Evolutionary conservation across 1,140 invertebrate species (phyloP).

Genomic region (Contarinia nasturtii): DNA sequence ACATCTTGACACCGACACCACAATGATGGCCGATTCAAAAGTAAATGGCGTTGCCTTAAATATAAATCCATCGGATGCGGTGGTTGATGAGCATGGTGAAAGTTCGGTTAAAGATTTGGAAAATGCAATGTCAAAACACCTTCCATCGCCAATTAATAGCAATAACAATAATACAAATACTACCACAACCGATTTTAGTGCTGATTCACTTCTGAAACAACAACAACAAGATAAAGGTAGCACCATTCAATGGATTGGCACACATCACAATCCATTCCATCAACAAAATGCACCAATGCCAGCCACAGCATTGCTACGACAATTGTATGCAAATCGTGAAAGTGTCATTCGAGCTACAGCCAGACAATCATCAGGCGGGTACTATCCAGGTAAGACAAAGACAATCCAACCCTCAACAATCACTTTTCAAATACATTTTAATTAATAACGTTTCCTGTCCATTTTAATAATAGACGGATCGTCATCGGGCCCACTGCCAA

Average conservation of each 20-base stretch:
- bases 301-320: conserved; percentile 69
- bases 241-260: conserved; percentile 86
- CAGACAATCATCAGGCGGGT: conserved; percentile 21
- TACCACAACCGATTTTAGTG: conserved; percentile 57
- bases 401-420: too few species aligned
- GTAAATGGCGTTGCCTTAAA: neutral
- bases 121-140: conserved; percentile 89
- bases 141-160: conserved; percentile 37
- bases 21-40: conserved; percentile 1
- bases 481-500: conserved; percentile 51
- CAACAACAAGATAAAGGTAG: conserved; percentile 32
- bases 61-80: neutral
- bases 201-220: conserved; percentile 63
- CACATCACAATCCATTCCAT: conserved; percentile 45
- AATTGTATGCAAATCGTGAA: conserved; percentile 81
- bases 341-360: conserved; percentile 69
- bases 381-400: conserved; percentile 13
- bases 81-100: conserved; percentile 10
- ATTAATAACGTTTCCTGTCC: too few species aligned
- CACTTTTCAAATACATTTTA: too few species aligned
- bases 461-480: conserved; percentile 16
- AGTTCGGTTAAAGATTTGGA: conserved; percentile 64
- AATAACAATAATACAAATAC: conserved; percentile 25
- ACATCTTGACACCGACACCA: conserved; percentile 1
- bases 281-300: conserved; percentile 43